Evolutionary conservation across 2,888 invertebrate species (phyloP).

Genomic region (Drosophila colorata): DNA sequence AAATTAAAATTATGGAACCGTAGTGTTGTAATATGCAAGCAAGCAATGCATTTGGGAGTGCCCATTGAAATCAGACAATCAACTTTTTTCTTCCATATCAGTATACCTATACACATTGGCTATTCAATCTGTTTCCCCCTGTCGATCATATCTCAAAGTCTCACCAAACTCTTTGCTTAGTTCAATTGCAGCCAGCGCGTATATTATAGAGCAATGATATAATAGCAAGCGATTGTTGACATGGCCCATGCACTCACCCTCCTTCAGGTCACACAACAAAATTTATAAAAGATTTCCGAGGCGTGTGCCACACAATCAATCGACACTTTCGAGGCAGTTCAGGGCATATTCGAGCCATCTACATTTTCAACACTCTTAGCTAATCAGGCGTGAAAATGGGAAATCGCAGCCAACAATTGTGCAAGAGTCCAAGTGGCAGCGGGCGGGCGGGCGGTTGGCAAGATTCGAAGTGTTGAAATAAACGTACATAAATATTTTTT

Average conservation of each 20-base stretch:
- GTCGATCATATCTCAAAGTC: background rate
- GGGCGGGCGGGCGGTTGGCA: background rate
- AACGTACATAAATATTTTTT: constrained; percentile 48
- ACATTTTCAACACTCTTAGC: constrained; percentile 68
- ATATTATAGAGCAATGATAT: no score
- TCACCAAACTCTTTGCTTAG: background rate
- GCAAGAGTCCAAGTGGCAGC: constrained; percentile 30
- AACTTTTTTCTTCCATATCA: no score
- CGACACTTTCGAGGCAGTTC: constrained; percentile 53
- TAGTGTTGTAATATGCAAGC: background rate
- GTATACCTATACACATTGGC: background rate
- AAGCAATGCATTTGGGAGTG: background rate
- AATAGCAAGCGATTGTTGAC: constrained; percentile 5
- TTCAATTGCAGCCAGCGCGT: background rate
- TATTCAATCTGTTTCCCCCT: background rate
- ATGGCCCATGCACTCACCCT: constrained; percentile 12
- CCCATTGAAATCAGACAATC: background rate
- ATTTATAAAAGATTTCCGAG: constrained; percentile 15
- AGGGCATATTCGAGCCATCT: constrained; percentile 42
- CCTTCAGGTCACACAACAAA: constrained; percentile 3
- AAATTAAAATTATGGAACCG: background rate
- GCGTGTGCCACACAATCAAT: constrained; percentile 68
- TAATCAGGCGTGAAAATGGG: constrained; percentile 72
- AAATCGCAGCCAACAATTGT: constrained; percentile 40
- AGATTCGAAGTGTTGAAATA: constrained; percentile 49